Conservation (phyloP, 2,113 vertebrate genomes). For the Burhinus bistriatus region DNA sequence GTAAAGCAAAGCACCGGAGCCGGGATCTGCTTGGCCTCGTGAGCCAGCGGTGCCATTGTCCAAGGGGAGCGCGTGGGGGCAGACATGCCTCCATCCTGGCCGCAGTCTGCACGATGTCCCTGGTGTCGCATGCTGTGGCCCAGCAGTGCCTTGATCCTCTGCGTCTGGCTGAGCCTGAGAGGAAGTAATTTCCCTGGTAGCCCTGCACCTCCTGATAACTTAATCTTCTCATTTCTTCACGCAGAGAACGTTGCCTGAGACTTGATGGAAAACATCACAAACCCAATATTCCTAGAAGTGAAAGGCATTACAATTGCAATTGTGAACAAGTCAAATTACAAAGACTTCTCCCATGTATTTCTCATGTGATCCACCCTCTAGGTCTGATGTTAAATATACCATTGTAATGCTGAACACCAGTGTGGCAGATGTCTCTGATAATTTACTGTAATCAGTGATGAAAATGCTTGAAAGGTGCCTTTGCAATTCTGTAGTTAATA, state of each 20-base stretch:
- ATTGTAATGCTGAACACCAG: neutral
- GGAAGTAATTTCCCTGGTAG: neutral
- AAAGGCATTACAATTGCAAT: neutral
- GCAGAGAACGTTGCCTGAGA: neutral
- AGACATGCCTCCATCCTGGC: neutral
- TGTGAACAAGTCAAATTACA: neutral
- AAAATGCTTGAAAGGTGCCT: neutral
- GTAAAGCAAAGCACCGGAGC: rapidly evolving
- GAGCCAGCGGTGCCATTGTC: rapidly evolving
- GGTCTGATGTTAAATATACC: neutral
- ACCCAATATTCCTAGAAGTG: neutral
- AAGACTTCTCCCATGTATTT: neutral
- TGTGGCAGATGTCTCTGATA: neutral
- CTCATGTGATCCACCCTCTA: neutral
- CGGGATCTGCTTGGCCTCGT: rapidly evolving
- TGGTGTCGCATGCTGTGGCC: rapidly evolving
- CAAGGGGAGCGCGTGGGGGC: rapidly evolving
- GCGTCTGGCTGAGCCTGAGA: neutral
- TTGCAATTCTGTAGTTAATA: neutral
- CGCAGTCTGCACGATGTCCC: rapidly evolving
- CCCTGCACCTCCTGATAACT: neutral
- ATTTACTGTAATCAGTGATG: neutral
- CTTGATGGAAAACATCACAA: neutral
- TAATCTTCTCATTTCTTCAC: neutral
- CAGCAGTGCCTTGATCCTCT: neutral